Evolutionary conservation across 2,113 vertebrate species (phyloP), one percentile per base, ranked within the genome.

Genomic region (Benitochromis conjunctus): DNA sequence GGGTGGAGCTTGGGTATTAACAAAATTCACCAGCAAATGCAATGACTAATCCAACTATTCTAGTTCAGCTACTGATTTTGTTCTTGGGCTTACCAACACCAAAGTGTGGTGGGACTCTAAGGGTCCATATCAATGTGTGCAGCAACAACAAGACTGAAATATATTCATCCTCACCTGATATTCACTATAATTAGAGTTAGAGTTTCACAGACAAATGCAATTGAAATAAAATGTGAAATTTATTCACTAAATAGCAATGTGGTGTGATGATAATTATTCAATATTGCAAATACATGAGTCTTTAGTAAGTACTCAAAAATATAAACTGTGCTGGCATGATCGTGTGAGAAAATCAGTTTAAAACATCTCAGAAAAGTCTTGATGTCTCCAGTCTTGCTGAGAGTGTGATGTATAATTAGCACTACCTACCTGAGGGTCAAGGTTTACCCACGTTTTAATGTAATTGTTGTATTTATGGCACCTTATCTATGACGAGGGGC

Each of bases 151-250:
- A 51, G 11, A 53, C 16, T 53, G 69, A 76, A 74, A 74, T 31
- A 48, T 26, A 29, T 29, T 10, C 19, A 51, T 48, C 3, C 5
- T 19, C 41, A 48, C 24, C 19, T 74, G 69, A 31, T 51, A 46
- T 19, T 74, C 14, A 74, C 69, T 74, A 11, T 74, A 48, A 71
- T 11, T 74, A 48, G 29, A 71, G 29, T 31, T 5, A 9, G 3
- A 7, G 24, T 74, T 51, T 74, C 24, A 54, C 53, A n/a, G 8
- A 18, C 29, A 74, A 74, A 51, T 51, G 5, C 16, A 31, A 31
- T 16, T 51, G 16, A 29, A 29, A 26, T 6, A 71, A 10, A 18
- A 0, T 0, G 6, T 7, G 14, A 26, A 48, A 48, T 0, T 0
- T 13, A 31, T 1, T 43, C 21, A 16, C 77, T 43, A 76, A 76